phyloP scores from a whole-genome alignment of 1,140 invertebrate species.

The Trichoplusia ni region DNA sequence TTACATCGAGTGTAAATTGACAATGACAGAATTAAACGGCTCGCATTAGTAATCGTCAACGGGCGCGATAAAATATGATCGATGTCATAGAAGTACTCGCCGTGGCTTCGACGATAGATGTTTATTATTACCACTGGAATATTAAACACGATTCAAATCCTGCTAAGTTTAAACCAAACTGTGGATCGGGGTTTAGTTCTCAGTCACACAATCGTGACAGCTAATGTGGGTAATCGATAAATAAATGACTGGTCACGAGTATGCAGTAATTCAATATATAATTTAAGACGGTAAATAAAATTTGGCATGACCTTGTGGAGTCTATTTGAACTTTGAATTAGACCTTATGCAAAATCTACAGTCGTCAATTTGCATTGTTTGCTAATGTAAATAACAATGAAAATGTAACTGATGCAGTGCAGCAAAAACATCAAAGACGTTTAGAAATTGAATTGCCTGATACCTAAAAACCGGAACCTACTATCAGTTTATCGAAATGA shows the following conservation, averaged over 20 bases:
- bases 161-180: slow-evolving; percentile 13
- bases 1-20: slow-evolving; percentile 10
- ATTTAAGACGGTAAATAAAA: slow-evolving; percentile 21
- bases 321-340: slow-evolving; percentile 1
- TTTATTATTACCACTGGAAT: background rate
- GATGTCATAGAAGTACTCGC: background rate
- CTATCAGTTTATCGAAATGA: too few relatives aligned
- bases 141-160: background rate
- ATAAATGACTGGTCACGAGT: slow-evolving; percentile 23
- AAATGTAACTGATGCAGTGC: too few relatives aligned
- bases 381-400: too few relatives aligned
- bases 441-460: too few relatives aligned
- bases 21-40: slow-evolving; percentile 21
- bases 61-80: slow-evolving; percentile 10
- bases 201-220: background rate
- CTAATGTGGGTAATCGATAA: background rate
- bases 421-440: background rate
- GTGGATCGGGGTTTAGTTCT: background rate
- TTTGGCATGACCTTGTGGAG: slow-evolving; percentile 15
- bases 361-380: background rate
- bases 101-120: background rate
- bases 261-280: slow-evolving; percentile 5
- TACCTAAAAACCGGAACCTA: too few relatives aligned
- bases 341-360: slow-evolving; percentile 14
- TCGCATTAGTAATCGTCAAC: slow-evolving; percentile 9